Conservation (phyloP, 2,113 vertebrate species). For the Phylloscopus whistleri region DNA sequence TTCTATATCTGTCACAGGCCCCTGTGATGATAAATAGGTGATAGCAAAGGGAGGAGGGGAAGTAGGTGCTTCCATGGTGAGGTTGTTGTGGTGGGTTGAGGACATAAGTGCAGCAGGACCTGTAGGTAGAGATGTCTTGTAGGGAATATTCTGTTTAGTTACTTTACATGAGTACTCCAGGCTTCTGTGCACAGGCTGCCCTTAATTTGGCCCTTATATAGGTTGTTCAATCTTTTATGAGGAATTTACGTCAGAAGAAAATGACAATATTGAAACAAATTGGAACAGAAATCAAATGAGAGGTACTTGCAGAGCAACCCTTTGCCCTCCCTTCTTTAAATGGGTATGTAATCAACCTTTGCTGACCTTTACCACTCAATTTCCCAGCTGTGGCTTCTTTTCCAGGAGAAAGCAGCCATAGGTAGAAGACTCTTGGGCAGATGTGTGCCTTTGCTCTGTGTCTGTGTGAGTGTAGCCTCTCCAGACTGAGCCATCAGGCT, state of each 20-base stretch:
- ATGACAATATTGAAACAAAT: neutral
- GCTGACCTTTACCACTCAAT: neutral
- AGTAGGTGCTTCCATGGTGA: neutral
- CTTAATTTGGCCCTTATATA: neutral
- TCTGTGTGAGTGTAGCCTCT: neutral
- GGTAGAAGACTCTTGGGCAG: neutral
- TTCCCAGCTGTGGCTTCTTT: neutral
- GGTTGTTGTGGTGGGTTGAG: neutral
- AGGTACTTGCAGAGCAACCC: neutral
- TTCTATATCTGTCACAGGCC: neutral
- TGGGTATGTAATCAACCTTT: neutral
- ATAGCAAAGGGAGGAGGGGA: no score
- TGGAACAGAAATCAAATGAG: neutral
- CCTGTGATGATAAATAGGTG: neutral
- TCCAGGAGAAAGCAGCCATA: neutral
- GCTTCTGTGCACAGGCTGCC: neutral
- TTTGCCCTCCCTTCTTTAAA: neutral
- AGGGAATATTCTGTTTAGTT: neutral
- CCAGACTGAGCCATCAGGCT: neutral
- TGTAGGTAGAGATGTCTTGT: neutral
- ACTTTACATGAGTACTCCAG: neutral
- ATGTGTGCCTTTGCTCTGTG: neutral
- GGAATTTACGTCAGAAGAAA: neutral
- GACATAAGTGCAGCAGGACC: neutral
- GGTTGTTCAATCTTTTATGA: constrained; percentile 20